Evolutionary conservation across 2,113 vertebrate species (phyloP).

Genomic region (Lophius piscatorius): DNA sequence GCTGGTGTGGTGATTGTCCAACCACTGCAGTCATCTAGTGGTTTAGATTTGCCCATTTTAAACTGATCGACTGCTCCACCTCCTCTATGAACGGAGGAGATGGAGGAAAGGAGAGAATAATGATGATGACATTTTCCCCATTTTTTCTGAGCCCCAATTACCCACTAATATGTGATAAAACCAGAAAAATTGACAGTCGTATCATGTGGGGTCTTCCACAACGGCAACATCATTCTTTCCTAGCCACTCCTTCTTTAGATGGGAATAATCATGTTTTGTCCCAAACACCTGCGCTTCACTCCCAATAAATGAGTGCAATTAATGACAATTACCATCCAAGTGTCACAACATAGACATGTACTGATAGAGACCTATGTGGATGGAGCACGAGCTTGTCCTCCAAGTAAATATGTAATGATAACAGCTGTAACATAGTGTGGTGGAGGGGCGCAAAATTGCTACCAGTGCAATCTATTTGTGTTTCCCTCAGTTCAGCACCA

Average conservation of each 20-base stretch:
- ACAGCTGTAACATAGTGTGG: conserved; percentile 78
- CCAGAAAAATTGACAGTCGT: conserved; percentile 78
- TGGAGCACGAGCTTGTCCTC: conserved; percentile 75
- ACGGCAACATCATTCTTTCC: conserved; percentile 77
- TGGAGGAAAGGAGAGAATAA: conserved; percentile 63
- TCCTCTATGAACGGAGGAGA: conserved; percentile 57
- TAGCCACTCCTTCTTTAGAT: conserved; percentile 58
- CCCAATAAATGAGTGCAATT: conserved; percentile 84
- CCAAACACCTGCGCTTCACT: conserved; percentile 85
- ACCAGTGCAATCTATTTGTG: conserved; percentile 79
- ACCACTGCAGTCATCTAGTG: conserved; percentile 34
- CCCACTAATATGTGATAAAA: conserved; percentile 77
- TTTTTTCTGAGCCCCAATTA: conserved; percentile 71
- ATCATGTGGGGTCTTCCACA: conserved; percentile 56
- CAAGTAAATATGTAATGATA: conserved; percentile 87
- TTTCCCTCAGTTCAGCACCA: conserved; percentile 74
- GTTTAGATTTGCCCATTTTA: conserved; percentile 35
- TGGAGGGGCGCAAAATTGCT: conserved; percentile 51
- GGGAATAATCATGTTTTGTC: conserved; percentile 80
- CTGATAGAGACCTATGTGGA: conserved; percentile 80
- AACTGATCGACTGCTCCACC: conserved; percentile 53
- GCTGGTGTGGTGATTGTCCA: conserved; percentile 28
- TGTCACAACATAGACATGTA: conserved; percentile 84
- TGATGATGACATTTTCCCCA: conserved; percentile 67
- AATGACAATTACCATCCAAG: conserved; percentile 87